phyloP scores from a whole-genome alignment of 2,113 vertebrate species.

The Pterocles orientalis region DNA sequence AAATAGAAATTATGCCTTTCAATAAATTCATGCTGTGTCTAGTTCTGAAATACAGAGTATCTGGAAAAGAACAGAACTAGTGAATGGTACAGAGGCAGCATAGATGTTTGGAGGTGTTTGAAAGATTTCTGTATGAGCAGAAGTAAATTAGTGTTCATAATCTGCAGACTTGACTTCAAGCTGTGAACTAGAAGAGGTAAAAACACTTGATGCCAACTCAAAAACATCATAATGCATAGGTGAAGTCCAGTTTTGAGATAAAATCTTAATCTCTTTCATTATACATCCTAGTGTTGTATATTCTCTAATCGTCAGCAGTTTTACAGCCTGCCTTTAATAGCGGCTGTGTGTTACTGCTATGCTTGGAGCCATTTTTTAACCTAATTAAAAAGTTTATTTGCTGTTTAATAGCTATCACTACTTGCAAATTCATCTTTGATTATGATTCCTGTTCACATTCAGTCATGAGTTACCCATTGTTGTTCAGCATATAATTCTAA shows the following conservation, averaged over 20 bases:
- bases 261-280: not conserved
- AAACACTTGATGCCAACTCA: not conserved
- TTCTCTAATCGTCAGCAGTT: not conserved
- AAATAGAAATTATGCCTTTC: not conserved
- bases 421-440: not conserved
- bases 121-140: not conserved
- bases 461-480: rapidly evolving
- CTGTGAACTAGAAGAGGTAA: not conserved
- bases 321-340: not conserved
- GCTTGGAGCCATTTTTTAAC: not conserved
- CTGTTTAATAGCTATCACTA: not conserved
- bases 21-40: not conserved
- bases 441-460: not conserved
- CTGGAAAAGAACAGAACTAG: not conserved
- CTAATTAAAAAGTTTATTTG: not conserved
- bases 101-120: not conserved
- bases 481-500: not conserved
- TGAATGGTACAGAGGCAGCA: not conserved
- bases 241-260: not conserved
- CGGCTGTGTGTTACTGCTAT: not conserved
- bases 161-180: not conserved
- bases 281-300: not conserved
- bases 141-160: not conserved
- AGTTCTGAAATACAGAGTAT: not conserved
- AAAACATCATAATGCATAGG: not conserved